Evolutionary conservation across 2,888 invertebrate species (phyloP), one percentile per base, ranked within the genome.

Genomic region (Lissonota sp.): DNA sequence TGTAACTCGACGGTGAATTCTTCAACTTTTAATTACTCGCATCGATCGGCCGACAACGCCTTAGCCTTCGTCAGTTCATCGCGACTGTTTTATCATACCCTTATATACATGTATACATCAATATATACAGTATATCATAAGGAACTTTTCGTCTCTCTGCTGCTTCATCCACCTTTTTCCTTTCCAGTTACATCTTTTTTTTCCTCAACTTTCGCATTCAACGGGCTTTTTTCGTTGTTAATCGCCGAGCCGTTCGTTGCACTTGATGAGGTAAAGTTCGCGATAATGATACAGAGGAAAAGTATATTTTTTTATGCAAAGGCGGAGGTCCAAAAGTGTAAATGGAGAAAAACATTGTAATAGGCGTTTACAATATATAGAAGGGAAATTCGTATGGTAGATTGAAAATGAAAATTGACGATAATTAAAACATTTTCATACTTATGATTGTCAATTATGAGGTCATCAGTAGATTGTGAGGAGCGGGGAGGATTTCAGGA

Each of bases 21-120:
- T 81, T 75, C 66, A 81, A 81, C 81, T 78, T 81, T 77, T 70
- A 81, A 81, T 81, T 81, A 75, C 78, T 74, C 66, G 12, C 66
- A 81, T 81, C 81, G 81, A 81, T 81, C 81, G 62, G 51, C 26
- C 53, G 37, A 39, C 60, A 37, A 67, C 75, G 75, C 74, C 71
- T 80, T 72, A 72, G 80, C 42, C 67, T 55, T 75, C 67, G 60
- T 74, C 74, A 49, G 46, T 58, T 80, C 37, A 76, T 26, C 80
- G 26, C 26, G 26, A 39, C 39, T 26, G 10, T 8, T 14, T 42
- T 7, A 62, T 14, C 42, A 26, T 63, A 12, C 5, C 26, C 55
- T 16, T 60, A 60, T 60, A 12, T 6, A 46, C 39, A 46, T 12
- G 26, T 46, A 1, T 16, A 57, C 4, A 14, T 39, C n/a, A 14